Percentiles rank a stretch among this genome's conserved stretches.
phyloP scores from a whole-genome alignment of 2,888 invertebrate genomes.

The Stegophylla sp. region DNA sequence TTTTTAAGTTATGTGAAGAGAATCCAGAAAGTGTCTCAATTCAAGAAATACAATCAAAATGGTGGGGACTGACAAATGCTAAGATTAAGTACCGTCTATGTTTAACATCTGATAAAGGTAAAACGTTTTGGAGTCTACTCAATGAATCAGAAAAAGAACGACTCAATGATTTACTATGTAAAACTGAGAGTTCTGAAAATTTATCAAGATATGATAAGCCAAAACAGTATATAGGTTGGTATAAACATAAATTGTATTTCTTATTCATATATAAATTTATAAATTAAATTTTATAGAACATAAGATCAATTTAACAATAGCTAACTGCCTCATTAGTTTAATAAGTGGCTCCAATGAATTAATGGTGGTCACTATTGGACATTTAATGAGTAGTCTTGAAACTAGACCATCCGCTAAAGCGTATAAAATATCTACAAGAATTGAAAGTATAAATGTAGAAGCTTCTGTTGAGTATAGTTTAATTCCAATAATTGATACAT shows the following conservation, averaged over 20 bases:
- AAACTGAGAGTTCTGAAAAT: slow-evolving; percentile 66
- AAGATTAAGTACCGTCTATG: slow-evolving; percentile 64
- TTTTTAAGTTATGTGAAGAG: slow-evolving; percentile 63
- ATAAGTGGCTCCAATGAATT: slow-evolving; percentile 76
- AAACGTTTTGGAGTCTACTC: slow-evolving; percentile 71
- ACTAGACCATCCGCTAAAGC: slow-evolving; percentile 74
- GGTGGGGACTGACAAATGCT: slow-evolving; percentile 66
- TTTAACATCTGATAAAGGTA: slow-evolving; percentile 66
- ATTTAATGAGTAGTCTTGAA: slow-evolving; percentile 74
- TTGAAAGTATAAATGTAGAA: slow-evolving; percentile 79
- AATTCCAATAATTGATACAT: slow-evolving; percentile 68
- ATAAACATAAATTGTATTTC: neutral
- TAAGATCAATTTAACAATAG: slow-evolving; percentile 77
- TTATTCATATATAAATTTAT: slow-evolving; percentile 41
- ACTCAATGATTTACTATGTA: slow-evolving; percentile 72
- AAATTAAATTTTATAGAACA: slow-evolving; percentile 69
- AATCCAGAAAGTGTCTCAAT: slow-evolving; percentile 65
- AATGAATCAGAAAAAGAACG: slow-evolving; percentile 72
- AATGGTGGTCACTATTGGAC: slow-evolving; percentile 75
- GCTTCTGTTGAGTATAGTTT: slow-evolving; percentile 76
- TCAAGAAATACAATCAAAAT: slow-evolving; percentile 62
- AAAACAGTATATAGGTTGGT: slow-evolving; percentile 70
- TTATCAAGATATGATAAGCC: slow-evolving; percentile 66
- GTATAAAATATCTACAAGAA: slow-evolving; percentile 74
- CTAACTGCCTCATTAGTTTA: slow-evolving; percentile 75